Percentiles rank a stretch among this genome's conserved stretches.
Evolutionary conservation across 1,140 invertebrate species (phyloP).

Genomic region (Lordiphosa stackelbergi): DNA sequence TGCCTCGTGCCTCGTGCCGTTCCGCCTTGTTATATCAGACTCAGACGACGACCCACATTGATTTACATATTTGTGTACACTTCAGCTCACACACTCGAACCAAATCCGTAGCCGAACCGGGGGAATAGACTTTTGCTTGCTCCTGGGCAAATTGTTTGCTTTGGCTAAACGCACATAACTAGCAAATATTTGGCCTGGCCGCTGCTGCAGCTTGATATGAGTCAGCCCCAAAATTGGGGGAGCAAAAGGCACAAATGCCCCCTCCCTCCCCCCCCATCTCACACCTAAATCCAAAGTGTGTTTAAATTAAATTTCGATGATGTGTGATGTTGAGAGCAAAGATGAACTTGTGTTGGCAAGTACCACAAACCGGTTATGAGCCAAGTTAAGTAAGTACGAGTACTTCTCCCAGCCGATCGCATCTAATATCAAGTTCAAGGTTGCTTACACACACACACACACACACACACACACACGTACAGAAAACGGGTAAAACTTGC

Average conservation of each 20-base stretch:
- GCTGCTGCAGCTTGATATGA: constrained; percentile 30
- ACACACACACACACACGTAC: constrained; percentile 4
- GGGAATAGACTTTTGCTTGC: constrained; percentile 25
- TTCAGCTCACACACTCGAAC: constrained; percentile 33
- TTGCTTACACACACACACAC: too few species aligned
- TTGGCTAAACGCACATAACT: constrained; percentile 62
- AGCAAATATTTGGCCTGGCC: constrained; percentile 51
- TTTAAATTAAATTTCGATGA: constrained; percentile 67
- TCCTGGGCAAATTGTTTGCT: constrained; percentile 52
- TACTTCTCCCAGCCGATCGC: too few species aligned
- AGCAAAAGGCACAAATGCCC: too few species aligned
- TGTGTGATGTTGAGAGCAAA: constrained; percentile 1
- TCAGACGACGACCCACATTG: constrained; percentile 41
- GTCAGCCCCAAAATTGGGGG: constrained; percentile 22
- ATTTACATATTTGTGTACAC: constrained; percentile 65
- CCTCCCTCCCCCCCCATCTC: too few species aligned
- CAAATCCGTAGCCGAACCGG: too few species aligned
- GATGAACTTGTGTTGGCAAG: too few species aligned
- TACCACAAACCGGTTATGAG: constrained; percentile 52
- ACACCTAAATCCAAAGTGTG: constrained; percentile 30
- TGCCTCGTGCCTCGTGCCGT: constrained; percentile 24
- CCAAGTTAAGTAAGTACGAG: constrained; percentile 13
- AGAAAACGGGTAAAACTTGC: constrained; percentile 55
- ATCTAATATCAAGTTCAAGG: constrained; percentile 75
- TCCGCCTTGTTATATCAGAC: constrained; percentile 55